Conservation (phyloP, 1,140 invertebrate genomes). For the Zaprionus capensis region DNA sequence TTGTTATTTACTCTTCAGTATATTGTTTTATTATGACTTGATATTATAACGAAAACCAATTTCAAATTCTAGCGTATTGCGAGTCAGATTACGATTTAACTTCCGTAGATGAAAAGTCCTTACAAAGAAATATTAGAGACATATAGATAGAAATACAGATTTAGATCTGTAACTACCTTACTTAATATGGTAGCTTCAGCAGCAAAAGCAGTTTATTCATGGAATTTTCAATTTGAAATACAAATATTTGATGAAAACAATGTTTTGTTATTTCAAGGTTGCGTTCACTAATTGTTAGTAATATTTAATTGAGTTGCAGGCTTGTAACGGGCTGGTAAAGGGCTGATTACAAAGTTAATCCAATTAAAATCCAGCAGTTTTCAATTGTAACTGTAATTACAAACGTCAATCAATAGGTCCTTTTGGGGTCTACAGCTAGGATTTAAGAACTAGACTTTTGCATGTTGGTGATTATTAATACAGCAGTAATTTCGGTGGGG, state of each 20-base stretch:
- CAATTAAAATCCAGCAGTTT: neutral
- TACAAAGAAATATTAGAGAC: no score
- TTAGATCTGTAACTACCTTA: no score
- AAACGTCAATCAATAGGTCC: conserved; percentile 2
- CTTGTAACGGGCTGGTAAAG: neutral
- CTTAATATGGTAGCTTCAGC: no score
- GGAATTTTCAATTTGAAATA: neutral
- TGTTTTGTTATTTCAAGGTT: neutral
- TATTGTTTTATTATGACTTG: no score
- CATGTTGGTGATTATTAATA: conserved; percentile 5
- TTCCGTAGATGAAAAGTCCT: no score
- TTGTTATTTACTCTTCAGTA: no score
- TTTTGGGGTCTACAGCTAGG: neutral
- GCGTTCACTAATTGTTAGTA: neutral
- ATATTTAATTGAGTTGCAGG: neutral
- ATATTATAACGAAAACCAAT: no score
- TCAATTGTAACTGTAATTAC: conserved; percentile 7
- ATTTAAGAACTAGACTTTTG: conserved; percentile 3
- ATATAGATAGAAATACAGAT: no score
- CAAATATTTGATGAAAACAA: neutral
- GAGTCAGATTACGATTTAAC: no score
- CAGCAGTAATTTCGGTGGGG: neutral
- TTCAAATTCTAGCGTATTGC: no score
- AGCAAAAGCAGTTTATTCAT: neutral
- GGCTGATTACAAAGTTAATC: neutral